Conservation (phyloP, 2,113 vertebrate species). For the Rhea americana region DNA sequence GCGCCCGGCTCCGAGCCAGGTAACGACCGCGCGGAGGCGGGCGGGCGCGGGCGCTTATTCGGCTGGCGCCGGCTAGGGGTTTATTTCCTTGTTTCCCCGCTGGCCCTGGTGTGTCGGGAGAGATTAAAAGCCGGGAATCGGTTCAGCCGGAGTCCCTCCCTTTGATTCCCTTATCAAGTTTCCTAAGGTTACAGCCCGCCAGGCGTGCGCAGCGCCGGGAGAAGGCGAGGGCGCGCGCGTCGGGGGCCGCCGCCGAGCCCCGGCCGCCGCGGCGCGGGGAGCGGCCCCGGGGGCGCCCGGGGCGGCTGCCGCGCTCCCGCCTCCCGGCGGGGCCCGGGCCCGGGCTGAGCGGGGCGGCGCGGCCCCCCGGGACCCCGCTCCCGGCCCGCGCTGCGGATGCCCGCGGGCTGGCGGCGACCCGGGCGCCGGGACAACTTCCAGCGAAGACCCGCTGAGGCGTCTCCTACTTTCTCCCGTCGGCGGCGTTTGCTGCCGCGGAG, state of each 20-base stretch:
- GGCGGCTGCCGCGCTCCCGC: neutral
- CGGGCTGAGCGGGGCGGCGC: neutral
- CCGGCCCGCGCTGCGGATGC: neutral
- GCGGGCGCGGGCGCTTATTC: neutral
- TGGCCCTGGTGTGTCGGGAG: neutral
- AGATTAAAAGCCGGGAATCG: neutral
- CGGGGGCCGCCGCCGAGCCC: neutral
- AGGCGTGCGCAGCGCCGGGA: neutral
- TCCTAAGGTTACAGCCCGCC: neutral
- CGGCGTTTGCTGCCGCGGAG: neutral
- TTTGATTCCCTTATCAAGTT: constrained; percentile 52
- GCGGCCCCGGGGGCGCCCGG: too few species aligned
- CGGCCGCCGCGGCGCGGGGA: neutral
- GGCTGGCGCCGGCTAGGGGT: neutral
- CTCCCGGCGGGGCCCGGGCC: neutral
- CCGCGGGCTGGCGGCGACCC: neutral
- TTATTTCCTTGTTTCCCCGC: neutral
- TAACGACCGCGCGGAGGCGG: neutral
- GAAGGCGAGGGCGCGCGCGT: neutral
- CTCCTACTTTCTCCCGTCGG: neutral
- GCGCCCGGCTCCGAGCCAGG: neutral
- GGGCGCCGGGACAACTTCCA: neutral
- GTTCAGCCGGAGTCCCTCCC: neutral
- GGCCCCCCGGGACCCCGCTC: accelerated
- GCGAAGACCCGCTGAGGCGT: neutral